These are phyloP conservation scores for Drosophila picticornis DNA, from an alignment of 2,888 invertebrate genomes.

Conservation along the genomic window DNA sequence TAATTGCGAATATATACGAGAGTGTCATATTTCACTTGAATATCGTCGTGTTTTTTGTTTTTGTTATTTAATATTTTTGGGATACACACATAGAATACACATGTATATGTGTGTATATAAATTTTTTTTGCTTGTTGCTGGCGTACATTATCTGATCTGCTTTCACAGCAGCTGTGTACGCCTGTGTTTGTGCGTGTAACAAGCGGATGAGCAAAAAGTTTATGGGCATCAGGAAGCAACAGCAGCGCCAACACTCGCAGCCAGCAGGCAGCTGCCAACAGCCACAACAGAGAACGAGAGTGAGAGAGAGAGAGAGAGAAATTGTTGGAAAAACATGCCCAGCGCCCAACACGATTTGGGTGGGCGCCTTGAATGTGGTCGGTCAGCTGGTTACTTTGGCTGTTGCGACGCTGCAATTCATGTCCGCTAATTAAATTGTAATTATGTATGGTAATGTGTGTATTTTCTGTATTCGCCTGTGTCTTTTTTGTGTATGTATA, in stretches of 20 bases:
- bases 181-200: constrained; percentile 49
- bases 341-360: not conserved
- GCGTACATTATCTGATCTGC: constrained; percentile 65
- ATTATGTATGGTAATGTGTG: constrained; percentile 75
- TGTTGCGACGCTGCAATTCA: constrained; percentile 70
- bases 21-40: constrained; percentile 76
- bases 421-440: constrained; percentile 78
- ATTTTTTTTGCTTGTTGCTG: constrained; percentile 26
- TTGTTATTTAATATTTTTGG: constrained; percentile 2
- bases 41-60: constrained; percentile 49
- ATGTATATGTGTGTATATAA: constrained; percentile 21
- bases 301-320: not conserved
- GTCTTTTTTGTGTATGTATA: constrained; percentile 17
- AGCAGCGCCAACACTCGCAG: constrained; percentile 68
- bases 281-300: constrained; percentile 12
- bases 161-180: constrained; percentile 45
- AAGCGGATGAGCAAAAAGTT: constrained; percentile 70
- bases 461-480: constrained; percentile 38
- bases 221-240: constrained; percentile 70
- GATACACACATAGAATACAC: constrained; percentile 29
- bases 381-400: constrained; percentile 51
- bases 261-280: constrained; percentile 43
- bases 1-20: constrained; percentile 73
- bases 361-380: constrained; percentile 36
- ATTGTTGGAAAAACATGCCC: not conserved